Percentiles rank a stretch among this genome's conserved stretches.
phyloP scores from a whole-genome alignment of 2,113 vertebrate species.

The Uria lomvia region DNA sequence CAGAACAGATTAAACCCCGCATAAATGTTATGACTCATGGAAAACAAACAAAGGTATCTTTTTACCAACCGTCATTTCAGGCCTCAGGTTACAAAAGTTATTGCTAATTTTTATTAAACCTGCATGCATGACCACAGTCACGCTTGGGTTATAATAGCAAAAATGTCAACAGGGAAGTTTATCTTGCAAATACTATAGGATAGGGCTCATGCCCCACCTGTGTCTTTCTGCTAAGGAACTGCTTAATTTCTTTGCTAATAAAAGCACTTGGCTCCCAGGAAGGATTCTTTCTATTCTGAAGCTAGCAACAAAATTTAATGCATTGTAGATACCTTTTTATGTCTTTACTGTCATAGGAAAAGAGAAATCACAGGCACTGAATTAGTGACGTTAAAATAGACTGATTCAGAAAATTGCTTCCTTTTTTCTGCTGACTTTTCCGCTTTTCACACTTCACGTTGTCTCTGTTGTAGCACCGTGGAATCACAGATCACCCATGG shows the following conservation, averaged over 20 bases:
- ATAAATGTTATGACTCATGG: background rate
- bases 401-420: background rate
- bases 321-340: background rate
- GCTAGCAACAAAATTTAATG: background rate
- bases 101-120: constrained; percentile 30
- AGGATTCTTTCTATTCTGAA: background rate
- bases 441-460: background rate
- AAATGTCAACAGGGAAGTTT: background rate
- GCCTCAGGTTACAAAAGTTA: background rate
- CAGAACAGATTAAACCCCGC: background rate
- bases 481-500: background rate
- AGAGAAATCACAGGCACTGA: background rate
- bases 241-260: background rate
- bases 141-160: background rate
- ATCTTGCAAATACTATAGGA: background rate
- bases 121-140: background rate
- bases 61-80: background rate
- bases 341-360: background rate
- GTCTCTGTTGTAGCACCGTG: background rate
- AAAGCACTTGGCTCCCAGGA: background rate
- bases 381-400: background rate
- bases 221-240: background rate
- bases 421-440: background rate
- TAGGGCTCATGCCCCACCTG: background rate
- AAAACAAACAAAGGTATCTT: constrained; percentile 13